Conservation (phyloP, 2,888 invertebrate genomes). For the Tenthredo distinguenda region DNA sequence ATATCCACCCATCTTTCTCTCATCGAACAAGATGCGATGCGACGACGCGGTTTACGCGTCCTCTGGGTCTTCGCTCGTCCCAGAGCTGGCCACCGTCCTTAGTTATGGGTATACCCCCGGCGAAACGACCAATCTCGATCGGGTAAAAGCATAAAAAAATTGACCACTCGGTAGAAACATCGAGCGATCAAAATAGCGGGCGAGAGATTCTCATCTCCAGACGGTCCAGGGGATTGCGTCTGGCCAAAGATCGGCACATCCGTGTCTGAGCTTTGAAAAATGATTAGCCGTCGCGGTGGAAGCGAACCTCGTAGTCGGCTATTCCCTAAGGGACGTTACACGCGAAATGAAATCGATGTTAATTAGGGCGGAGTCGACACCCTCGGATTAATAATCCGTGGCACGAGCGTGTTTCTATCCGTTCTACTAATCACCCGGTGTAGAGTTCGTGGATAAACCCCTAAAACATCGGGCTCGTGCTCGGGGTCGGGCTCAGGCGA, state of each 20-base stretch:
- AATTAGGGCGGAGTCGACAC: slow-evolving; percentile 14
- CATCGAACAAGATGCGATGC: neutral
- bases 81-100: neutral
- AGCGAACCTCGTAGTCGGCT: neutral
- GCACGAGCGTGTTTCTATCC: slow-evolving; percentile 63
- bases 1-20: neutral
- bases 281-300: neutral
- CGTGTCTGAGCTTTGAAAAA: neutral
- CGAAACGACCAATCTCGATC: slow-evolving; percentile 38
- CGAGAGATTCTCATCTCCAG: neutral
- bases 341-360: slow-evolving; percentile 6
- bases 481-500: slow-evolving; percentile 45
- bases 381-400: slow-evolving; percentile 71
- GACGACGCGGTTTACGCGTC: slow-evolving; percentile 72
- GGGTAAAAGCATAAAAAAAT: slow-evolving; percentile 17
- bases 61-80: slow-evolving; percentile 69
- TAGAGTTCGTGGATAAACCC: slow-evolving; percentile 66
- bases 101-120: slow-evolving; percentile 35
- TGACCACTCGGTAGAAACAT: slow-evolving; percentile 34
- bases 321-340: neutral
- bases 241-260: too few relatives aligned
- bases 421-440: slow-evolving; percentile 70
- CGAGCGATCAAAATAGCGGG: neutral
- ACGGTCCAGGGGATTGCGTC: neutral
- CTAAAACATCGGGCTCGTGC: neutral